These are phyloP conservation scores for Pseudorasbora parva DNA, from an alignment of 2,113 vertebrate species.

Conservation along the genomic window DNA sequence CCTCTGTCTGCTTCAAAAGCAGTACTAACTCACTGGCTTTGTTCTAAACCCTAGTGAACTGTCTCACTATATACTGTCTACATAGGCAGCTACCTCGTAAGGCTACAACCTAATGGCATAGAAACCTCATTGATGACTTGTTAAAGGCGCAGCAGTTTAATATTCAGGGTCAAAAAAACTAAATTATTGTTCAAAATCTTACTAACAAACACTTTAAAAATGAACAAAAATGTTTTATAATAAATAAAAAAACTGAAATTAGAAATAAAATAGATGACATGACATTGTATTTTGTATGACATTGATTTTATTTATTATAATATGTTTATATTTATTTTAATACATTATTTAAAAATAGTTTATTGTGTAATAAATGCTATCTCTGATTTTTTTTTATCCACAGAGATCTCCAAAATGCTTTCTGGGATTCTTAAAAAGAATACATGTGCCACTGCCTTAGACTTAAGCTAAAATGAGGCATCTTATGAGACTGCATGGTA, in stretches of 20 bases:
- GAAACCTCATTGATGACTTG: neutral
- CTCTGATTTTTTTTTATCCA: neutral
- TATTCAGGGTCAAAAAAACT: neutral
- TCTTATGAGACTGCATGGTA: no score
- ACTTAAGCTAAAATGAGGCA: neutral
- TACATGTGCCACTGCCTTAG: neutral
- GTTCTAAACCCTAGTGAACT: slow-evolving; percentile 29
- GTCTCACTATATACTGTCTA: neutral
- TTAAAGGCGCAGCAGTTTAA: neutral
- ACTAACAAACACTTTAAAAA: neutral
- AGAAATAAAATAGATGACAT: neutral
- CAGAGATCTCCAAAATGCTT: neutral
- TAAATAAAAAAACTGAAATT: neutral
- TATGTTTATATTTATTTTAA: no score
- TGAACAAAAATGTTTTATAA: no score
- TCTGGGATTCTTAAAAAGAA: neutral
- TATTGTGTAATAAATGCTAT: neutral
- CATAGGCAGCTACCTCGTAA: neutral
- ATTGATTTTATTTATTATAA: neutral
- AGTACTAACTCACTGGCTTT: slow-evolving; percentile 43
- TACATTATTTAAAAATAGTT: neutral
- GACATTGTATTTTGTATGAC: no score
- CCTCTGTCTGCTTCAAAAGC: slow-evolving; percentile 45
- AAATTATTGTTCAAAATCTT: neutral
- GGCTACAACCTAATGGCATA: neutral